Evolutionary conservation across 1,140 invertebrate genomes (phyloP), one percentile per base, ranked within the genome.

Genomic region (Neocloeon triangulifer): DNA sequence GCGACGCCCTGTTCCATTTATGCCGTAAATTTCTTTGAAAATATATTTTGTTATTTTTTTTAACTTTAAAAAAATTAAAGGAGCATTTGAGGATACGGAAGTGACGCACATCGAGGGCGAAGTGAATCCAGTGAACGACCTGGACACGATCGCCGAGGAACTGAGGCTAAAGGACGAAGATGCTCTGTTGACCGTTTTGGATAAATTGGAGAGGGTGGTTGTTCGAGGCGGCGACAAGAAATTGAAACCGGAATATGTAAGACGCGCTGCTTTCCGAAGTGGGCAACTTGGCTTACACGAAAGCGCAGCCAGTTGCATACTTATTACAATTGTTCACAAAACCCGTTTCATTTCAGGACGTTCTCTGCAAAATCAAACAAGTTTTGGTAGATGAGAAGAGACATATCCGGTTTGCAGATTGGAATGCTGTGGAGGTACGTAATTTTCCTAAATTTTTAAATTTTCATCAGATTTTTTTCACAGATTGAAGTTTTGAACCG

Each of bases 21-120:
- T 84, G 84, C 46, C 72, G 94, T 89, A n/a, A n/a, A n/a, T n/a
- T n/a, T n/a, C n/a, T n/a, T n/a, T n/a, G n/a, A n/a, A n/a, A n/a
- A n/a, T n/a, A n/a, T n/a, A n/a, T n/a, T n/a, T n/a, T n/a, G n/a
- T n/a, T n/a, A n/a, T n/a, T n/a, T n/a, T n/a, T n/a, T n/a, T n/a
- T n/a, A n/a, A n/a, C n/a, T n/a, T n/a, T n/a, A n/a, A n/a, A n/a
- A n/a, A n/a, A n/a, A 42, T 38, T 46, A 10, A 46, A 92, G 85
- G 88, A 50, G 86, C 86, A 14, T 99, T 99, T 52, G 92, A 97
- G 39, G 89, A 97, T 52, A 85, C 89, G 30, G 88, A 97, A 46
- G 89, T 99, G 0, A 92, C 85, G 18, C 95, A 99, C 47, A 75
- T 98, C 0, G 94, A 99, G 52, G 94, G 94, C 6, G 92, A 98